Evolutionary conservation across 1,140 invertebrate species (phyloP), one percentile per base, ranked within the genome.

Genomic region (Penaeus chinensis): DNA sequence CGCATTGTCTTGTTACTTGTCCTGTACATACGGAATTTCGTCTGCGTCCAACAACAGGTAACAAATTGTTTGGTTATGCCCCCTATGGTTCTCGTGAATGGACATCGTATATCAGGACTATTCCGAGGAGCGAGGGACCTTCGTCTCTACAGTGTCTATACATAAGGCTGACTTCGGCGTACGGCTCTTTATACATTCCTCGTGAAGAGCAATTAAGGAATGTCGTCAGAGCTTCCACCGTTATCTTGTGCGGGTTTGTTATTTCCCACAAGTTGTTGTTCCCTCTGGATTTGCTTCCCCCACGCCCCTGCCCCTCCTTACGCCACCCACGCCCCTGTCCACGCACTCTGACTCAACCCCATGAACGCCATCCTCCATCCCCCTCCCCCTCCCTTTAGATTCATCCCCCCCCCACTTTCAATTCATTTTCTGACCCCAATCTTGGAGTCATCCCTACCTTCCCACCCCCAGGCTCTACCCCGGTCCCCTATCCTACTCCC

Each of bases 11-110:
- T 54, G 16, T 54, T 54, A 54, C 54, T 54, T 11, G 54, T 0
- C 54, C 54, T 54, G 54, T 13, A 54, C 54, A 54, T 54, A 54
- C 54, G 54, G 54, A 54, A 54, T 54, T 54, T 54, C 54, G 54
- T 54, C 10, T 16, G 54, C 54, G 54, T 54, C 54, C 54, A 54
- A 54, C 54, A 54, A 54, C 54, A 54, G 54, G 77, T 60, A 79
- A 79, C 77, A 79, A 79, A 79, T 79, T 79, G 77, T 60, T 79
- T 79, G 77, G 77, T 79, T 79, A 79, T 79, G 77, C 77, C 77
- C 77, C 77, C 77, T 79, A 60, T 60, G 77, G 77, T 19, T 79
- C 77, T 11, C 47, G 32, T 79, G 77, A 79, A 60, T 79, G 77
- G 77, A 79, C 77, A 79, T 79, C 77, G 47, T 79, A 79, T n/a